Evolutionary conservation across 2,888 invertebrate genomes (phyloP).

Genomic region (Ceratothoa steindachneri): DNA sequence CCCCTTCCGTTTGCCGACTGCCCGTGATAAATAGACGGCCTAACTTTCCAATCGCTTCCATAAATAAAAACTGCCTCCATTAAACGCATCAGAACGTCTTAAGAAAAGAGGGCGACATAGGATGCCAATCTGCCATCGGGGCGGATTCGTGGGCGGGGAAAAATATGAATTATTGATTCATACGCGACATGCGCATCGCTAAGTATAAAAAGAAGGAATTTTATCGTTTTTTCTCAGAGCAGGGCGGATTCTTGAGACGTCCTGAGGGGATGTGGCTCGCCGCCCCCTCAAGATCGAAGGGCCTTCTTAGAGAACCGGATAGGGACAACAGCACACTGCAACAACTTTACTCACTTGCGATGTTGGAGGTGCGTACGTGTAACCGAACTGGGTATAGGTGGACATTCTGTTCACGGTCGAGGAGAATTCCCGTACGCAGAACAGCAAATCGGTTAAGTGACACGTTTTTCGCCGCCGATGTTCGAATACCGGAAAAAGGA

Average conservation of each 20-base stretch:
- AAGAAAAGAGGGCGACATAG: neutral
- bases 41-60: too few relatives aligned
- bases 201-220: conserved; percentile 46
- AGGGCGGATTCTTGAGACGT: conserved; percentile 35
- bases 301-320: neutral
- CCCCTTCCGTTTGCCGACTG: too few relatives aligned
- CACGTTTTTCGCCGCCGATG: neutral
- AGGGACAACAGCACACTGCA: neutral
- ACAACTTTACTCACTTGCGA: conserved; percentile 70
- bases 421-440: neutral
- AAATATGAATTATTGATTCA: conserved; percentile 47
- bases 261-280: conserved; percentile 21
- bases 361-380: conserved; percentile 78
- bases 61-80: too few relatives aligned
- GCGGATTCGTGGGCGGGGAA: conserved; percentile 45
- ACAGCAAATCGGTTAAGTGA: neutral
- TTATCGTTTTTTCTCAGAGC: conserved; percentile 36
- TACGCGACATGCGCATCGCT: conserved; percentile 39
- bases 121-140: conserved; percentile 39
- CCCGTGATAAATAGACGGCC: too few relatives aligned
- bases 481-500: neutral
- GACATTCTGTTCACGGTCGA: conserved; percentile 57
- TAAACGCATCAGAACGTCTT: neutral
- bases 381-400: conserved; percentile 88
- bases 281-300: conserved; percentile 4